phyloP scores from a whole-genome alignment of 2,888 invertebrate genomes.

The Caenorhabditis sp. region DNA sequence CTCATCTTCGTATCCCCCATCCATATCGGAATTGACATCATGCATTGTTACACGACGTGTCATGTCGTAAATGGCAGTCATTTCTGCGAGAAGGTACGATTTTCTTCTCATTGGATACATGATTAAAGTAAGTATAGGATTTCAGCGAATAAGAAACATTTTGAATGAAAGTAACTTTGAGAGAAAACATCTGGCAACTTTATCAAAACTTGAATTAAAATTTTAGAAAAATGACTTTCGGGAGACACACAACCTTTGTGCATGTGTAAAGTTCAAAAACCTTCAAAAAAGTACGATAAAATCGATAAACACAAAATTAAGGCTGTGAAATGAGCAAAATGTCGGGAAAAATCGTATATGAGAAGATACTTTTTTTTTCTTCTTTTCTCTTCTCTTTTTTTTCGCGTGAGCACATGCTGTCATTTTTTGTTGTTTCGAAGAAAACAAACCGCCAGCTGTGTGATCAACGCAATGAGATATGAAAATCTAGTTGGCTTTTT shows the following conservation, averaged over 20 bases:
- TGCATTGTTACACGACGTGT: conserved; percentile 66
- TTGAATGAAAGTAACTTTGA: too few species aligned
- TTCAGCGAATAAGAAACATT: too few species aligned
- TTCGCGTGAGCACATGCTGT: conserved; percentile 35
- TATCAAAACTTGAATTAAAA: too few species aligned
- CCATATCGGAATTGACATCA: conserved; percentile 44
- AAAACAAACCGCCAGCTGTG: conserved; percentile 16
- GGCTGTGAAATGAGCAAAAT: conserved; percentile 14
- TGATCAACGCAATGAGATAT: not conserved
- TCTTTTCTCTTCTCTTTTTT: conserved; percentile 2
- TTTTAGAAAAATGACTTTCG: too few species aligned
- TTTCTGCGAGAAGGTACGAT: conserved; percentile 15
- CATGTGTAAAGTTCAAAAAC: not conserved
- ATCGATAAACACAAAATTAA: conserved; percentile 26
- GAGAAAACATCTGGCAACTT: conserved; percentile 4
- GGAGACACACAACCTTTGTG: not conserved
- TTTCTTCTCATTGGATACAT: not conserved
- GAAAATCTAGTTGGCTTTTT: too few species aligned
- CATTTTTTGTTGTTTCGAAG: conserved; percentile 27
- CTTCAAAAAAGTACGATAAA: not conserved
- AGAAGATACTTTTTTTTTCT: conserved; percentile 26
- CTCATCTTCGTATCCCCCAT: conserved; percentile 25
- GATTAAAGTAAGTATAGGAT: not conserved
- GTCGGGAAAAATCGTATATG: conserved; percentile 1
- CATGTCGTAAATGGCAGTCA: conserved; percentile 66